Base-by-base conservation (phyloP, 2,888 invertebrate genomes). In the Drosophila kambysellisi region DNA sequence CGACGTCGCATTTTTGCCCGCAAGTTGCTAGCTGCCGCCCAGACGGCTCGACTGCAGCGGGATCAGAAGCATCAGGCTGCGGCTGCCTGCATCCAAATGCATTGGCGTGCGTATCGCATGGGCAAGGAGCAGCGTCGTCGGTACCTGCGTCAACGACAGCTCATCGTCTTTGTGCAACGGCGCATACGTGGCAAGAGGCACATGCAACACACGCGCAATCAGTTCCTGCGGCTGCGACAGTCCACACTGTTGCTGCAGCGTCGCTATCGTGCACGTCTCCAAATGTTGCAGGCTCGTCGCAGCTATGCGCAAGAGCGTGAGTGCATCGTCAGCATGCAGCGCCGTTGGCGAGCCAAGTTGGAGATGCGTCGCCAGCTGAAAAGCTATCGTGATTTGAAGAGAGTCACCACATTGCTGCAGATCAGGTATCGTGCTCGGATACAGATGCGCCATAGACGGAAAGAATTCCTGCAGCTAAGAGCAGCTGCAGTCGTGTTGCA, bases 241-340 rank as follows among this genome's bases (percentile, higher is more conserved):
- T 56, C 79, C 0, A 59, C 70, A 0, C 5, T 89, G 0, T 53
- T 59, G 8, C 2, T 92, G 9, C 92, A 92, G 65, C 70, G 51
- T 17, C 76, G 77, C 25, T 90, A 82, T 60, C 80, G 91, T 41
- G 91, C 92, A 0, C 85, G 82, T 17, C 67, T 82, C 4, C 29
- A 65, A 15, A 88, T 88, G 82, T n/a, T 51, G 5, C 30, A 37
- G 4, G 17, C 17, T 29, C 64, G 33, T 15, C 67, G 5, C 85
- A 92, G 41, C 4, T 91, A 72, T 80, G 35, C 65, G 4, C 33
- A 74, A 30, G 81, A 93, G 2, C 92, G 91, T 30, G 63, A 76
- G 2, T 91, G 92, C 4, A 75, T 82, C 15, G 30, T 94, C 3
- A 67, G 73, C 0, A 69, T 95, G 20, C 95, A 95, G 88, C 83